Evolutionary conservation across 2,113 vertebrate genomes (phyloP).

Genomic region (Sturnus vulgaris): DNA sequence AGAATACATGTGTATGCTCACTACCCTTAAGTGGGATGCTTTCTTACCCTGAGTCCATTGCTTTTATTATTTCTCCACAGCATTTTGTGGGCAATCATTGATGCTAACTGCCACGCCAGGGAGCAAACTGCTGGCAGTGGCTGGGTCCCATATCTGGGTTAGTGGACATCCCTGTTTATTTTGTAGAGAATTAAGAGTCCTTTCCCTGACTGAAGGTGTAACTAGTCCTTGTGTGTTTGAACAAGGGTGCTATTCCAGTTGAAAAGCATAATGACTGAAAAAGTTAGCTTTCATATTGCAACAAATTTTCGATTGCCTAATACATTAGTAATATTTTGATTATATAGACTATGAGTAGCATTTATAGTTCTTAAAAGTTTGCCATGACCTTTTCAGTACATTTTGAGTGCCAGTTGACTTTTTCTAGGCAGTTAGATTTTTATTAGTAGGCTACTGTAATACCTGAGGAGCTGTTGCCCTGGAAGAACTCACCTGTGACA

Average conservation of each 20-base stretch:
- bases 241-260: not conserved
- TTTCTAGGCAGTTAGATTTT: not conserved
- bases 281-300: not conserved
- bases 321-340: not conserved
- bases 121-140: not conserved
- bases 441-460: not conserved
- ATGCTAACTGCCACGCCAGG: fast-evolving
- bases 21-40: not conserved
- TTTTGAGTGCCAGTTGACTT: not conserved
- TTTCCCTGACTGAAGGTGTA: not conserved
- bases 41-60: not conserved
- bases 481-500: not conserved
- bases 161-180: not conserved
- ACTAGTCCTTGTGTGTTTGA: not conserved
- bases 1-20: not conserved
- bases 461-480: not conserved
- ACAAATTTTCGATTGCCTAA: not conserved
- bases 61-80: not conserved
- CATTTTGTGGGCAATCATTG: not conserved
- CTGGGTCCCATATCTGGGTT: not conserved
- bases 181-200: not conserved
- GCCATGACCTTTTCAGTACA: not conserved
- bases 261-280: not conserved
- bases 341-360: not conserved
- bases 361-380: not conserved